phyloP scores from a whole-genome alignment of 2,113 vertebrate species.

The Ageneiosus marmoratus region DNA sequence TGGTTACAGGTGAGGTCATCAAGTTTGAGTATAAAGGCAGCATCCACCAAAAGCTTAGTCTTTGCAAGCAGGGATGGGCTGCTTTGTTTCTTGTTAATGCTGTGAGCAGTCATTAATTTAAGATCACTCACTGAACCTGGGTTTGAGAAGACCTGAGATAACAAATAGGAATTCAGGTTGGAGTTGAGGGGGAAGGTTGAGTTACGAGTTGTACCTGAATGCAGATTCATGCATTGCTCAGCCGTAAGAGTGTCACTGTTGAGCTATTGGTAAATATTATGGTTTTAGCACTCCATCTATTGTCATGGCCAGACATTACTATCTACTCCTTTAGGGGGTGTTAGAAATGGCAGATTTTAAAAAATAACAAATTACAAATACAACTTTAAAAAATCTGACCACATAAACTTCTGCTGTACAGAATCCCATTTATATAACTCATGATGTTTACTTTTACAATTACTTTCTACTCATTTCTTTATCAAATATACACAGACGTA shows the following conservation, averaged over 20 bases:
- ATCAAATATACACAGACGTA: slow-evolving; percentile 21
- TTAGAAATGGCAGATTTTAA: too few relatives aligned
- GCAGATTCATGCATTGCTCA: background rate
- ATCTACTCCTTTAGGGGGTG: background rate
- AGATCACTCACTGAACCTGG: background rate
- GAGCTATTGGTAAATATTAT: background rate
- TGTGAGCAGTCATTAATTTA: background rate
- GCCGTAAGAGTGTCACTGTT: background rate
- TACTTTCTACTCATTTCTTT: slow-evolving; percentile 24
- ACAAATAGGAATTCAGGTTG: background rate
- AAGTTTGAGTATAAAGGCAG: too few relatives aligned
- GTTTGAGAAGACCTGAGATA: background rate
- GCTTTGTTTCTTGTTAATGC: background rate
- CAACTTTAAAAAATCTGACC: background rate
- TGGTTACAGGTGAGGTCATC: too few relatives aligned
- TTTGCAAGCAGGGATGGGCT: too few relatives aligned
- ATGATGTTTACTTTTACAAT: slow-evolving; percentile 23
- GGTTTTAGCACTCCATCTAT: background rate
- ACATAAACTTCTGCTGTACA: background rate
- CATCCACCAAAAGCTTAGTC: too few relatives aligned
- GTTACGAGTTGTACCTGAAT: background rate
- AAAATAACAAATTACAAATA: background rate
- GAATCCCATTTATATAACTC: slow-evolving; percentile 32
- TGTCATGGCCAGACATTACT: background rate
- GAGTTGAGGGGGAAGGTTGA: background rate